These are phyloP conservation scores for Cordylochernes scorpioides DNA, from an alignment of 2,888 invertebrate species.

Conservation along the genomic window DNA sequence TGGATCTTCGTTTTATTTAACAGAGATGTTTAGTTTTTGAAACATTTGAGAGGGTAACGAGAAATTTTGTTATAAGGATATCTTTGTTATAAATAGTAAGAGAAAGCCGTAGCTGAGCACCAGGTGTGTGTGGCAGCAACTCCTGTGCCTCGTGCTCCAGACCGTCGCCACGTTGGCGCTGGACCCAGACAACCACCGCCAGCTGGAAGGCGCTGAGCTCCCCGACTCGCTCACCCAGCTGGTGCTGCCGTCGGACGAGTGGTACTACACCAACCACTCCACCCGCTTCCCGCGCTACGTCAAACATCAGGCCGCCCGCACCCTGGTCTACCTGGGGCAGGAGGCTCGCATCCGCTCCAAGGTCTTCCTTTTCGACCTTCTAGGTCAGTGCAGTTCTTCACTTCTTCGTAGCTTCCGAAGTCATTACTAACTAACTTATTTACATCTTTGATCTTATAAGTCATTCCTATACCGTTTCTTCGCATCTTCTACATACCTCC, in stretches of 20 bases:
- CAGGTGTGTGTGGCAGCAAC: slow-evolving; percentile 31
- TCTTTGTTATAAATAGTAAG: too few species aligned
- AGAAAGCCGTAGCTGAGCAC: too few species aligned
- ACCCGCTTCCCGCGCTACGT: slow-evolving; percentile 35
- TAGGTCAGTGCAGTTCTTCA: slow-evolving; percentile 26
- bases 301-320: slow-evolving; percentile 35
- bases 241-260: slow-evolving; percentile 35
- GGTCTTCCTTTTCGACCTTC: slow-evolving; percentile 32
- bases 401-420: too few species aligned
- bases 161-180: slow-evolving; percentile 31
- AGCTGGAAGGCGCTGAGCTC: slow-evolving; percentile 30
- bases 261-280: slow-evolving; percentile 38
- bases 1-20: too few species aligned
- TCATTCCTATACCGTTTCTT: too few species aligned
- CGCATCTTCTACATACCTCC: too few species aligned
- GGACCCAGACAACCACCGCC: slow-evolving; percentile 29
- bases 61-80: too few species aligned
- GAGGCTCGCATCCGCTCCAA: slow-evolving; percentile 32
- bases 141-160: slow-evolving; percentile 34
- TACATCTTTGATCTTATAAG: too few species aligned
- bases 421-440: too few species aligned
- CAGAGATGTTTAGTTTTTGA: too few species aligned
- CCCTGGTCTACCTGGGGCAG: slow-evolving; percentile 34
- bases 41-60: too few species aligned
- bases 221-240: slow-evolving; percentile 34